Evolutionary conservation across 2,797 vertebrate species (phyloP).

Genomic region (Muraenolepis orangiensis): DNA sequence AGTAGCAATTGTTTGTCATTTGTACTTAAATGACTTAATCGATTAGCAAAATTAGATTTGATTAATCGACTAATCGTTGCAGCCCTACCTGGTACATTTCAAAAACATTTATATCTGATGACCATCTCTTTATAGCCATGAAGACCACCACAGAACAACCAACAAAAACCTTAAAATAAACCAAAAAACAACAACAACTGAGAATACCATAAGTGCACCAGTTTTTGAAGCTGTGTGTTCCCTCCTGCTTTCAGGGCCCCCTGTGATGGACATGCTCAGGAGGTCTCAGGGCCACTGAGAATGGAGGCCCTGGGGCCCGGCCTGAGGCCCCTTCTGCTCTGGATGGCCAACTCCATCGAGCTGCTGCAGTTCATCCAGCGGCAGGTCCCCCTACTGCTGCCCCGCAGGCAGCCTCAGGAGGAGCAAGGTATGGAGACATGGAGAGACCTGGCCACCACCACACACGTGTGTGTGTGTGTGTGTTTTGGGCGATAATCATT

Average conservation of each 20-base stretch:
- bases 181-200: too few relatives aligned
- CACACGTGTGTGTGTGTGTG: too few relatives aligned
- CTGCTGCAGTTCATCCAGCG: constrained; percentile 79
- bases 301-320: constrained; percentile 67
- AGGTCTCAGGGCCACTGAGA: constrained; percentile 35
- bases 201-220: too few relatives aligned
- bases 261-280: constrained; percentile 24
- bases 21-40: too few relatives aligned
- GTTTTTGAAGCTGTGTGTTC: neutral
- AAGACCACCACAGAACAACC: neutral
- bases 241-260: constrained; percentile 33
- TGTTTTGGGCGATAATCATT: too few relatives aligned
- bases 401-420: constrained; percentile 56
- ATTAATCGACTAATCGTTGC: too few relatives aligned
- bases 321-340: constrained; percentile 71
- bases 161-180: too few relatives aligned
- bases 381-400: constrained; percentile 74
- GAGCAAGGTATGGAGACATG: constrained; percentile 50
- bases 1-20: too few relatives aligned
- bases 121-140: neutral
- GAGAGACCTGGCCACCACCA: too few relatives aligned
- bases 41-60: too few relatives aligned
- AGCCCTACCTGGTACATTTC: neutral
- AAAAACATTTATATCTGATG: neutral
- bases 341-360: constrained; percentile 81